A percentile compares a stretch with the other conserved stretches of the same genome.
Evolutionary conservation across 35 echinoderm and acorn worm species (phyloP).

Genomic region (Amphiura filiformis): DNA sequence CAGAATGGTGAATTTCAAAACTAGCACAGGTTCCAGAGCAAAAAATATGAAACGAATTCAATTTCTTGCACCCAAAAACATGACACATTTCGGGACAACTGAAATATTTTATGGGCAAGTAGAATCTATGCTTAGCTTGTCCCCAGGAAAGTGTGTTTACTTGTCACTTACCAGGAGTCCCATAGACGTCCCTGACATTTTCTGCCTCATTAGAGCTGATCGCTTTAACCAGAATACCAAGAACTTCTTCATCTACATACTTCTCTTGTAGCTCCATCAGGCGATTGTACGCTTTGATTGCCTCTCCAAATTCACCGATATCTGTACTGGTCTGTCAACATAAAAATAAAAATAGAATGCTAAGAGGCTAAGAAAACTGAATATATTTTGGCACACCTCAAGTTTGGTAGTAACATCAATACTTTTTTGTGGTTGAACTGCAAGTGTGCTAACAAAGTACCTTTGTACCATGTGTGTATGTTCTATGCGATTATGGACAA

Average conservation of each 20-base stretch:
- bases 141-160: too few relatives aligned
- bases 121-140: too few relatives aligned
- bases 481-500: too few relatives aligned
- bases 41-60: too few relatives aligned
- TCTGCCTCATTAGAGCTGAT: conserved; percentile 49
- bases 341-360: too few relatives aligned
- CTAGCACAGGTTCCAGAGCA: too few relatives aligned
- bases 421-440: too few relatives aligned
- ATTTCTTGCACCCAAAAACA: too few relatives aligned
- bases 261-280: conserved; percentile 61
- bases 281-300: conserved; percentile 72
- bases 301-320: conserved; percentile 79
- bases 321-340: conserved; percentile 60
- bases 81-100: too few relatives aligned
- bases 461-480: neutral
- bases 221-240: conserved; percentile 61
- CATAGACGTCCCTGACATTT: conserved; percentile 15
- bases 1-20: too few relatives aligned
- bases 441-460: neutral
- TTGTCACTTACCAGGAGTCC: conserved; percentile 59
- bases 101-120: too few relatives aligned
- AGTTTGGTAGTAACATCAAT: too few relatives aligned
- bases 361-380: neutral
- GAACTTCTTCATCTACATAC: conserved; percentile 78
- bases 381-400: neutral